A percentile compares a stretch with the other conserved stretches of the same genome.
These are phyloP conservation scores for Phyllotreta striolata DNA, from an alignment of 2,888 invertebrate genomes.

Conservation along the genomic window DNA sequence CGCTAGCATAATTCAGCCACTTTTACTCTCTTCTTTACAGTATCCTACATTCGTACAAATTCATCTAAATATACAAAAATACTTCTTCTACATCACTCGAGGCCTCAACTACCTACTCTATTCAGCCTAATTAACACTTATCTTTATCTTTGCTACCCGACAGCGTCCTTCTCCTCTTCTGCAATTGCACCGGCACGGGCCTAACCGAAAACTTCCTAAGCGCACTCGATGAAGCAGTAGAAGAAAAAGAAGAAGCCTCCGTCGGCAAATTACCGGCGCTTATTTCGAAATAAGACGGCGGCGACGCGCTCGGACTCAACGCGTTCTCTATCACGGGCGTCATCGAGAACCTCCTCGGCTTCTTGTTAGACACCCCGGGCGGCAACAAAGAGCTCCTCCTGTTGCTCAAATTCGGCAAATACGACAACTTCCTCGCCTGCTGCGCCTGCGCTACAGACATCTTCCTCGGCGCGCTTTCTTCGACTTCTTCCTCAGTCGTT, in stretches of 20 bases:
- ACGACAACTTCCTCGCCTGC: constrained; percentile 43
- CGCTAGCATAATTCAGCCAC: too few relatives aligned
- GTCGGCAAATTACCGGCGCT: too few relatives aligned
- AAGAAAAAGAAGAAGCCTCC: not conserved
- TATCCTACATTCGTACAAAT: too few relatives aligned
- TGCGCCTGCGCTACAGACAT: constrained; percentile 59
- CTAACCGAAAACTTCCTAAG: too few relatives aligned
- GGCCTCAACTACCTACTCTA: too few relatives aligned
- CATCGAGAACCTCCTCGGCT: constrained; percentile 49
- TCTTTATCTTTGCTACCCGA: too few relatives aligned
- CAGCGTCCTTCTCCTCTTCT: too few relatives aligned
- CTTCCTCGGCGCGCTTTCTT: constrained; percentile 57
- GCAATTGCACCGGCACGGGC: too few relatives aligned
- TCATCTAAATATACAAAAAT: too few relatives aligned
- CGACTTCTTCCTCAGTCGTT: constrained; percentile 50
- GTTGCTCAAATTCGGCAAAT: constrained; percentile 40
- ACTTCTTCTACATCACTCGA: too few relatives aligned
- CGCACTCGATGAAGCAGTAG: not conserved
- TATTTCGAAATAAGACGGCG: constrained; percentile 33
- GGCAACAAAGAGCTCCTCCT: constrained; percentile 51
- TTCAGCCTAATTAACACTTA: too few relatives aligned
- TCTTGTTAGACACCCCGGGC: constrained; percentile 20
- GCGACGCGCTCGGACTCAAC: constrained; percentile 33
- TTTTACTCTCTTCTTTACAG: too few relatives aligned
- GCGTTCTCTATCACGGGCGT: constrained; percentile 50